Evolutionary conservation across 1,140 invertebrate genomes (phyloP).

Genomic region (Gonatopus flavifemur): DNA sequence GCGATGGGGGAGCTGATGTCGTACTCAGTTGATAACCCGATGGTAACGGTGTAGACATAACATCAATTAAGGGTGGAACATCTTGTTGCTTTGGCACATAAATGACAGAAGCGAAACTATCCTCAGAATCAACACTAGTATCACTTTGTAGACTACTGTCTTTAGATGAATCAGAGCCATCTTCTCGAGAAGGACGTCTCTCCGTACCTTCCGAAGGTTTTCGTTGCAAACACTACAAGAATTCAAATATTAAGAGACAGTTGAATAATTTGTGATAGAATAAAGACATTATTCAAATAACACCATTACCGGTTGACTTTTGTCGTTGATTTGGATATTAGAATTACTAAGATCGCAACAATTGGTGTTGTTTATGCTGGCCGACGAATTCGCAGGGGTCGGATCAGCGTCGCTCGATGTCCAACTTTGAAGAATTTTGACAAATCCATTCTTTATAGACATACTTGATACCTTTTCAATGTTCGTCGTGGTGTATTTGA

Average conservation of each 20-base stretch:
- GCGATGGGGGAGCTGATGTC: constrained; percentile 72
- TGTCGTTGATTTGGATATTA: constrained; percentile 10
- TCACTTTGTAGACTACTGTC: constrained; percentile 90
- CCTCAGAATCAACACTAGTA: constrained; percentile 89
- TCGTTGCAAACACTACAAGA: constrained; percentile 40
- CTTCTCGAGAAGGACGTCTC: constrained; percentile 73
- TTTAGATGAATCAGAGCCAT: constrained; percentile 88
- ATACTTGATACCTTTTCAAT: constrained; percentile 77
- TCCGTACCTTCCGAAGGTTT: constrained; percentile 52
- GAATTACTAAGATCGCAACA: constrained; percentile 14
- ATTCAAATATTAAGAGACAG: no score
- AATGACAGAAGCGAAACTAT: constrained; percentile 89
- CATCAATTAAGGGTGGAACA: constrained; percentile 22
- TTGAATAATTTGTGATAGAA: no score
- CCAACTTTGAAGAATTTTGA: constrained; percentile 75
- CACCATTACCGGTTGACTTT: constrained; percentile 36
- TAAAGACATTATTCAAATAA: no score
- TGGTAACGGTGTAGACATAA: constrained; percentile 16
- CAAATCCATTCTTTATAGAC: constrained; percentile 67
- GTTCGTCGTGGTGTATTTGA: constrained; percentile 77
- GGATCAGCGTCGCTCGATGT: constrained; percentile 63
- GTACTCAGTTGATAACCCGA: constrained; percentile 37
- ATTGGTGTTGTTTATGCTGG: constrained; percentile 1
- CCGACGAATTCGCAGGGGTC: no score
- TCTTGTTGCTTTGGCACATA: constrained; percentile 71